Evolutionary conservation across 2,888 invertebrate genomes (phyloP).

Genomic region (Microctonus hyperodae): DNA sequence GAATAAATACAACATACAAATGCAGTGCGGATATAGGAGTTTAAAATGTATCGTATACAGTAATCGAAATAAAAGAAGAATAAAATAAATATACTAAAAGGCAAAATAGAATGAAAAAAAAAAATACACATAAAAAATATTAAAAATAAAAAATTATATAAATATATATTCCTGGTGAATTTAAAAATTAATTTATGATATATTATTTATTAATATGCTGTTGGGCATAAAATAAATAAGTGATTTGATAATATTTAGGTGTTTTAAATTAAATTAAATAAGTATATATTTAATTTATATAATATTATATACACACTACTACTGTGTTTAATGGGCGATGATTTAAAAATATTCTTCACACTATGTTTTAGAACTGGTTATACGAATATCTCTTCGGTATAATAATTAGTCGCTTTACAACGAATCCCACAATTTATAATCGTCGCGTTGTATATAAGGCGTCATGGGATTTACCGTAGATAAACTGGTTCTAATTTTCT

Average conservation of each 20-base stretch:
- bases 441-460: constrained; percentile 21
- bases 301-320: neutral
- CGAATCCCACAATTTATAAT: constrained; percentile 43
- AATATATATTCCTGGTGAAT: no score
- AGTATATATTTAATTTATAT: neutral
- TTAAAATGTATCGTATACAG: neutral
- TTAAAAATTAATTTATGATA: no score
- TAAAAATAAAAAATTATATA: no score
- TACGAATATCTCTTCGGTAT: constrained; percentile 37
- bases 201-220: no score
- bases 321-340: neutral
- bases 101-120: no score
- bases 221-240: constrained; percentile 11
- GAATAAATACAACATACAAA: constrained; percentile 32
- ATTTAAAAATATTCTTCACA: neutral
- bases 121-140: no score
- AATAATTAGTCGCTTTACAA: constrained; percentile 44
- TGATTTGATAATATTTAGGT: neutral
- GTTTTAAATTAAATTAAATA: neutral
- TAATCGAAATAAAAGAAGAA: neutral
- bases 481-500: constrained; percentile 42
- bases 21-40: constrained; percentile 24
- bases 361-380: constrained; percentile 36
- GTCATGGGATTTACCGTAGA: constrained; percentile 36
- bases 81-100: neutral